Percentiles rank a stretch among this genome's conserved stretches.
Evolutionary conservation across 2,113 vertebrate genomes (phyloP).

Genomic region (Guaruba guarouba): DNA sequence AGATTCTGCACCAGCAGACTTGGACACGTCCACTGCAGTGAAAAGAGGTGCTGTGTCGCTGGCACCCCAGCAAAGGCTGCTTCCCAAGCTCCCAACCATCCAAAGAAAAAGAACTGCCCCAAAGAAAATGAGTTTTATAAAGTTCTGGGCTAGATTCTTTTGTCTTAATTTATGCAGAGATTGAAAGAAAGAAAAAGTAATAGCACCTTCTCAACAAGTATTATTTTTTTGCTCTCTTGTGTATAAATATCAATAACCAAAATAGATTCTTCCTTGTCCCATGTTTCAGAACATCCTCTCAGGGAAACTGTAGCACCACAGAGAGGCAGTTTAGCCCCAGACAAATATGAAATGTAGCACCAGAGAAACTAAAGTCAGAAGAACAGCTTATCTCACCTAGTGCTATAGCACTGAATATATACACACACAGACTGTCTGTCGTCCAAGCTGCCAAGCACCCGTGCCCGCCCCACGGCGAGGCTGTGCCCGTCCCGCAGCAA

Average conservation of each 20-base stretch:
- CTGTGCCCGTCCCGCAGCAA: background rate
- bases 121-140: background rate
- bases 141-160: constrained; percentile 16
- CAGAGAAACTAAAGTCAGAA: constrained; percentile 52
- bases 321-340: constrained; percentile 71
- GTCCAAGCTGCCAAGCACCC: constrained; percentile 8
- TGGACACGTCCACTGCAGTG: background rate
- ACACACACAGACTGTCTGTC: constrained; percentile 38
- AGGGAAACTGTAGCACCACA: constrained; percentile 60
- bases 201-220: constrained; percentile 60
- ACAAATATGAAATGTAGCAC: constrained; percentile 71
- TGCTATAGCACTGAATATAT: constrained; percentile 56
- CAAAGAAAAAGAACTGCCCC: background rate
- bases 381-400: constrained; percentile 25
- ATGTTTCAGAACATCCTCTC: constrained; percentile 47
- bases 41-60: background rate
- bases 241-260: constrained; percentile 73
- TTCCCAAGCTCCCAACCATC: background rate
- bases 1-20: background rate
- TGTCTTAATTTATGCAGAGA: constrained; percentile 13
- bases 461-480: background rate
- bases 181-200: constrained; percentile 48
- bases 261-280: constrained; percentile 67
- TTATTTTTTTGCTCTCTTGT: constrained; percentile 47
- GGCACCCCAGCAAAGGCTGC: background rate